Conservation (phyloP, 2,888 invertebrate genomes). For the Drosophila prolongata region DNA sequence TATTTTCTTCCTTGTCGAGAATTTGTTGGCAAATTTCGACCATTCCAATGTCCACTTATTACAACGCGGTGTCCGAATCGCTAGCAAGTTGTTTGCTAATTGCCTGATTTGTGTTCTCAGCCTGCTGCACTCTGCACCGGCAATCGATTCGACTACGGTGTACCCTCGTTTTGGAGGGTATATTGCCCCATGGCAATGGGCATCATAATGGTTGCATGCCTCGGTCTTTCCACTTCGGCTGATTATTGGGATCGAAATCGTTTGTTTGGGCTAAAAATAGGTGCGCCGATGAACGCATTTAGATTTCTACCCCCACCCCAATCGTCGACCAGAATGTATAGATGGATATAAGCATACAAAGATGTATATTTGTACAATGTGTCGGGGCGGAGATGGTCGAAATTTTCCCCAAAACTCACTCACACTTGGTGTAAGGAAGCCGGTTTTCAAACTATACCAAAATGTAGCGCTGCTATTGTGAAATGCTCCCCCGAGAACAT, state of each 20-base stretch:
- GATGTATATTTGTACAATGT: conserved; percentile 22
- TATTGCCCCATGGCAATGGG: conserved; percentile 46
- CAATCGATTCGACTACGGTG: neutral
- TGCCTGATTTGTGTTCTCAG: conserved; percentile 51
- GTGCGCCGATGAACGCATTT: conserved; percentile 73
- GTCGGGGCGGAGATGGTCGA: conserved; percentile 5
- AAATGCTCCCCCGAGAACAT: conserved; percentile 59
- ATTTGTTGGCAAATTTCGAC: conserved; percentile 64
- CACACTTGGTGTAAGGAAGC: conserved; percentile 62
- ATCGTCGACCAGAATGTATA: conserved; percentile 23
- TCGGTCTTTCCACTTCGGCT: conserved; percentile 18
- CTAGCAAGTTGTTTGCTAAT: conserved; percentile 73
- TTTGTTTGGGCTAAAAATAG: conserved; percentile 78
- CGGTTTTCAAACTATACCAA: conserved; percentile 26
- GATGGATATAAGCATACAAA: conserved; percentile 34
- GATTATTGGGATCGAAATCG: conserved; percentile 57
- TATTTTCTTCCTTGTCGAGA: conserved; percentile 36
- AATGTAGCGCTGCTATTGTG: conserved; percentile 41
- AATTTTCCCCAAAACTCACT: conserved; percentile 53
- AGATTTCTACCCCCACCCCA: conserved; percentile 50
- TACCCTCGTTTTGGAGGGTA: neutral
- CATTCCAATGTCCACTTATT: conserved; percentile 71
- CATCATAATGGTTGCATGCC: conserved; percentile 54
- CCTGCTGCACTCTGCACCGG: neutral
- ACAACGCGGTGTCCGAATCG: conserved; percentile 67